Evolutionary conservation across 2,113 vertebrate species (phyloP).

Genomic region (Notarius lentiginosus): DNA sequence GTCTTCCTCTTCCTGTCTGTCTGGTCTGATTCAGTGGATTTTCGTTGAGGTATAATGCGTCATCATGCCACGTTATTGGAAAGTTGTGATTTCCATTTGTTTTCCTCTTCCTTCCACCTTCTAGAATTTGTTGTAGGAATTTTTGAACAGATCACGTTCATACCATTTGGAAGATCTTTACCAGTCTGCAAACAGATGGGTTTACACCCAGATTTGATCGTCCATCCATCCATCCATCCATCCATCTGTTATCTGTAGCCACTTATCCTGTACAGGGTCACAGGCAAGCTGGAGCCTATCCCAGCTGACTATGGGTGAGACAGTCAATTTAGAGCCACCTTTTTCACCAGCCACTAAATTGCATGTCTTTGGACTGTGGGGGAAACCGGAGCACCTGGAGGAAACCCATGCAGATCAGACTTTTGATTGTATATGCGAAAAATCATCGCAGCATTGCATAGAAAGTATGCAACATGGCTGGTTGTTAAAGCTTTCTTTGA

Average conservation of each 20-base stretch:
- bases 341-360: too few species aligned
- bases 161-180: conserved; percentile 15
- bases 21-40: conserved; percentile 26
- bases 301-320: too few species aligned
- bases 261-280: too few species aligned
- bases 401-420: too few species aligned
- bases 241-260: too few species aligned
- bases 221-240: too few species aligned
- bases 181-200: background rate
- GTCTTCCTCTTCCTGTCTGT: conserved; percentile 20
- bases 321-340: too few species aligned
- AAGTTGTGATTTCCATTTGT: conserved; percentile 26
- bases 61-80: conserved; percentile 54
- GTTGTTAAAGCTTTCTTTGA: background rate
- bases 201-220: too few species aligned
- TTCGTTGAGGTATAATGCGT: conserved; percentile 23
- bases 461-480: background rate
- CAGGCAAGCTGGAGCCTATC: too few species aligned
- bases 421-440: background rate
- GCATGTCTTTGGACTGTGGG: too few species aligned
- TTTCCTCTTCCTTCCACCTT: conserved; percentile 11
- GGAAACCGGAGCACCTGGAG: too few species aligned
- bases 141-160: conserved; percentile 8
- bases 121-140: conserved; percentile 14
- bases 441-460: background rate